Base-by-base conservation (phyloP, 2,113 vertebrate species). In the Junco hyemalis region DNA sequence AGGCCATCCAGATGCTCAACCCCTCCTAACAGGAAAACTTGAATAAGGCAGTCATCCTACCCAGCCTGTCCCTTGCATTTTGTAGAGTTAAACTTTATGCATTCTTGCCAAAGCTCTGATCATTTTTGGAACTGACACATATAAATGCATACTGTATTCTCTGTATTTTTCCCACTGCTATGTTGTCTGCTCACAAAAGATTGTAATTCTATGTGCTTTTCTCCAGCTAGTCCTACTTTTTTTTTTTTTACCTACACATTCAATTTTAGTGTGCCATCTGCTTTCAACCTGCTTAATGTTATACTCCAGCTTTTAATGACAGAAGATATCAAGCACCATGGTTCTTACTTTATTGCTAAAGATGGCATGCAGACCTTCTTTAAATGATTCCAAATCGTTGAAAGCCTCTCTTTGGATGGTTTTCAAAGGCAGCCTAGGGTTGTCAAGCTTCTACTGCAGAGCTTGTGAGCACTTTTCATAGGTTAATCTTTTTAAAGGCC, bases 401-500 rank as follows among this genome's bases (percentile, higher is more conserved):
- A 81, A 92, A 91, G 8, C 8, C 31, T 20, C 45, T 47, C 5
- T 77, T 80, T 93, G 56, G 44, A 59, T 74, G 38, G 15, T 74
- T 94, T 83, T 92, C 68, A 93, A 90, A 86, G 68, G 68, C 54
- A 93, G 51, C 35, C 64, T 81, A 81, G 74, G 9, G 44, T 96
- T 93, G 63, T 91, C 63, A 86, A 60, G 15, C 40, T 88, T 82
- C 56, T 86, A 8, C 76, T 86, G 69, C 13, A 64, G 59, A 47
- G 8, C 71, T 88, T 71, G 80, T 5, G 44, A 69, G 6, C 31
- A 54, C 33, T 92, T 44, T 82, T 85, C 93, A 81, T 7, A 86
- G 53, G 36, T 73, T 82, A 84, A 85, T 85, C 54, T 82, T 87
- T 96, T 76, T 29, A n/a, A 86, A 93, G 29, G 9, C 19, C 51